Evolutionary conservation across 2,888 invertebrate genomes (phyloP), one percentile per base, ranked within the genome.

Genomic region (Tipula helvola): DNA sequence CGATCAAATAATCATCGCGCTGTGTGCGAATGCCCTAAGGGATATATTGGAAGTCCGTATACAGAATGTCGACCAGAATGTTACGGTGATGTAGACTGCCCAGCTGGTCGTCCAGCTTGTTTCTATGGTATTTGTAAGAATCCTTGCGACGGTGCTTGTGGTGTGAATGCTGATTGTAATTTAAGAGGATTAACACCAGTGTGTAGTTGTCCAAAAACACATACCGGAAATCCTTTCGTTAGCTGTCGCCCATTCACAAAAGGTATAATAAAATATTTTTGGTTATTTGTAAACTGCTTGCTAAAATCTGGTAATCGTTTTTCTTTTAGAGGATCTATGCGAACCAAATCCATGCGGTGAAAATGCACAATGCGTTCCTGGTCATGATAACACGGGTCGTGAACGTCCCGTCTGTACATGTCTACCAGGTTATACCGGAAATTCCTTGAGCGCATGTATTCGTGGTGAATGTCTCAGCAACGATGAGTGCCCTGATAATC

Each of bases 371-470:
- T 97, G 97, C 89, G 94, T 95, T 18, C 96, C 97, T 0, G 97
- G 97, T 3, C 95, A 95, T 90, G 97, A 97, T 90, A 95, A 95
- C 87, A 94, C 95, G 5, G 96, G 96, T 83, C 94, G 94, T 87
- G 96, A 97, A 89, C 93, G 97, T 5, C 97, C 97, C 5, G 97
- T 97, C 84, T 97, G 97, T 90, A 96, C 96, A 10, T 97, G 97
- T 89, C 94, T 95, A 13, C 92, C 94, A 3, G 96, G 96, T 84
- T 95, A 95, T 90, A 93, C 95, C 86, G 97, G 97, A 42, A 96
- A 97, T 90, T 95, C 96, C 1, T 92, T 97, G 47, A 92, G 93
- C 5, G 92, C 93, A 88, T 97, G 97, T 90, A 93, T 85, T 83
- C 92, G 95, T 91, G 97, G 97, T 88, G 96, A 97, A 91, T 97